Percentiles rank a stretch among this genome's conserved stretches.
phyloP scores from a whole-genome alignment of 2,797 vertebrate species.

The Cossypha polioptera region DNA sequence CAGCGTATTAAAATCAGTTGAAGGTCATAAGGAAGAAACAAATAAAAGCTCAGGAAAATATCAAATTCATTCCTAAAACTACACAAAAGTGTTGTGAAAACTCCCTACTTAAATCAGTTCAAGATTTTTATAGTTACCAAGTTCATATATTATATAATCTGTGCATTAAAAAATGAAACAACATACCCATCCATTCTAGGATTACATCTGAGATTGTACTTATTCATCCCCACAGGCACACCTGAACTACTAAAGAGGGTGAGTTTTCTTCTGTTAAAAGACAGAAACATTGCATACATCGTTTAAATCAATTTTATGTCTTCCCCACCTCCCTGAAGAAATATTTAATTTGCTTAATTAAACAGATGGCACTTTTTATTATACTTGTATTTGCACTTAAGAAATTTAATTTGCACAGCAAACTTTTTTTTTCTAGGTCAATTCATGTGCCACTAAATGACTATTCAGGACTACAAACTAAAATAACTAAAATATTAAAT shows the following conservation, averaged over 20 bases:
- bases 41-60: not conserved
- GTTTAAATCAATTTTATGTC: not conserved
- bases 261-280: not conserved
- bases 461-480: not conserved
- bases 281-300: not conserved
- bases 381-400: not conserved
- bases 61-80: not conserved
- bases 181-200: fast-evolving
- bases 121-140: not conserved
- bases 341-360: not conserved
- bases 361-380: not conserved
- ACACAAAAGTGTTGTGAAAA: not conserved
- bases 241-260: not conserved
- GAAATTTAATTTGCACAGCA: not conserved
- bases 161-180: not conserved
- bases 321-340: not conserved
- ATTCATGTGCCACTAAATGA: not conserved
- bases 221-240: not conserved
- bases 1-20: slow-evolving; percentile 12
- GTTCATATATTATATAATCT: not conserved
- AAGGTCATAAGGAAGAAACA: slow-evolving; percentile 63
- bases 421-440: not conserved
- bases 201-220: not conserved
- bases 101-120: not conserved
- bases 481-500: not conserved